A percentile compares a stretch with the other conserved stretches of the same genome.
Conservation (phyloP, 1,140 invertebrate genomes). For the Eueides isabella region DNA sequence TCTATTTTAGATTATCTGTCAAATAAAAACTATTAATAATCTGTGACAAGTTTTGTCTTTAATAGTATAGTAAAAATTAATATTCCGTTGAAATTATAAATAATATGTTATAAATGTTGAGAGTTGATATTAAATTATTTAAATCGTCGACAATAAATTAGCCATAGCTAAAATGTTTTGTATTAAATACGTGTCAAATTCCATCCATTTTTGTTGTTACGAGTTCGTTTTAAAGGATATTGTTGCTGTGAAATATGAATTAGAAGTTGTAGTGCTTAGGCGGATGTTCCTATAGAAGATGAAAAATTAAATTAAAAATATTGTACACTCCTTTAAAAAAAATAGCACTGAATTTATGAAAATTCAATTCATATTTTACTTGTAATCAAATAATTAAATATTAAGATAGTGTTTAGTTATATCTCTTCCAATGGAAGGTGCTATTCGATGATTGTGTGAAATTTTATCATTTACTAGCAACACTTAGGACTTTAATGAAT, state of each 20-base stretch:
- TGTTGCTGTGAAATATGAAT: conserved; percentile 39
- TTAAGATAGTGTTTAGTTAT: conserved; percentile 34
- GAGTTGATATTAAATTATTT: conserved; percentile 22
- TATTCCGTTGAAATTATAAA: background rate
- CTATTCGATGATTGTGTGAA: conserved; percentile 32
- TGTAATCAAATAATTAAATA: conserved; percentile 30
- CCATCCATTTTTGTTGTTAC: conserved; percentile 51
- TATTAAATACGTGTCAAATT: conserved; percentile 44
- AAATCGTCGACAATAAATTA: conserved; percentile 53
- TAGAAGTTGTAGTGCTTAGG: conserved; percentile 22
- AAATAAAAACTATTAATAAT: background rate
- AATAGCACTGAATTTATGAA: background rate
- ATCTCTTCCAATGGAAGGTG: conserved; percentile 63
- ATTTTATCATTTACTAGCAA: conserved; percentile 1
- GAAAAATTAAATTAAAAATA: background rate
- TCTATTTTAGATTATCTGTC: background rate
- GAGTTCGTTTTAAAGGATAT: conserved; percentile 31
- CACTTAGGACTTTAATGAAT: background rate
- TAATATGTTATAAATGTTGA: background rate
- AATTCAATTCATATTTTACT: conserved; percentile 23
- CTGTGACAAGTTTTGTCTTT: background rate
- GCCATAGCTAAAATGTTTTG: conserved; percentile 40
- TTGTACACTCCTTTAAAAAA: background rate
- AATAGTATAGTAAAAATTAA: background rate
- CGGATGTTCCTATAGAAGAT: conserved; percentile 29